Evolutionary conservation across 2,113 vertebrate species (phyloP).

Genomic region (Vulpes lagopus): DNA sequence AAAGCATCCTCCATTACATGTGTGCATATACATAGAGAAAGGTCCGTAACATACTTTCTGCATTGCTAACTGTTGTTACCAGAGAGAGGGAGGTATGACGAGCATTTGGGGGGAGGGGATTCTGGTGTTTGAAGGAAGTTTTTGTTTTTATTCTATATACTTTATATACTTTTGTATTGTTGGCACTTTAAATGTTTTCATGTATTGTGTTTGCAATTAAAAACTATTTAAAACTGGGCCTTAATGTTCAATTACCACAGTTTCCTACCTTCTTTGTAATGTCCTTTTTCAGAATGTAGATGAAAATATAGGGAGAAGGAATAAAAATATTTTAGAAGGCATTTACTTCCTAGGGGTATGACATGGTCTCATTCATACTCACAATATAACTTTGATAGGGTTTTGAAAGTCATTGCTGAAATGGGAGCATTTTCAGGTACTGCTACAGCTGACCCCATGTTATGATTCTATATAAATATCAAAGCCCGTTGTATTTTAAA

Average conservation of each 20-base stretch:
- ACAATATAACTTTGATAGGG: neutral
- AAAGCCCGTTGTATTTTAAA: neutral
- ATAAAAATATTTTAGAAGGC: neutral
- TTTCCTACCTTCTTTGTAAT: neutral
- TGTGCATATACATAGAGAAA: neutral
- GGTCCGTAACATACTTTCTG: neutral
- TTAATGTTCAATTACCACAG: neutral
- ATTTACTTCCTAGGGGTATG: neutral
- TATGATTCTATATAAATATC: neutral
- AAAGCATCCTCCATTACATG: neutral
- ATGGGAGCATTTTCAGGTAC: neutral
- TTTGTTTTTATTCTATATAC: slow-evolving; percentile 14
- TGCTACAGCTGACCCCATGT: neutral
- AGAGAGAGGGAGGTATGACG: neutral
- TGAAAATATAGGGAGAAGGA: neutral
- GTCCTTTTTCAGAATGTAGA: neutral
- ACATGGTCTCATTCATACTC: neutral
- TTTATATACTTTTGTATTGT: neutral
- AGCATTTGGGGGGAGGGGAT: neutral
- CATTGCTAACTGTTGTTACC: neutral
- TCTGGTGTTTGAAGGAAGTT: neutral
- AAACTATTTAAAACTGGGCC: slow-evolving; percentile 8
- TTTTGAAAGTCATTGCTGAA: slow-evolving; percentile 5
- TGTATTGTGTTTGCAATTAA: neutral
- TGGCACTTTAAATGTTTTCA: neutral